phyloP scores from a whole-genome alignment of 2,888 invertebrate species.

The Biston stratarius region DNA sequence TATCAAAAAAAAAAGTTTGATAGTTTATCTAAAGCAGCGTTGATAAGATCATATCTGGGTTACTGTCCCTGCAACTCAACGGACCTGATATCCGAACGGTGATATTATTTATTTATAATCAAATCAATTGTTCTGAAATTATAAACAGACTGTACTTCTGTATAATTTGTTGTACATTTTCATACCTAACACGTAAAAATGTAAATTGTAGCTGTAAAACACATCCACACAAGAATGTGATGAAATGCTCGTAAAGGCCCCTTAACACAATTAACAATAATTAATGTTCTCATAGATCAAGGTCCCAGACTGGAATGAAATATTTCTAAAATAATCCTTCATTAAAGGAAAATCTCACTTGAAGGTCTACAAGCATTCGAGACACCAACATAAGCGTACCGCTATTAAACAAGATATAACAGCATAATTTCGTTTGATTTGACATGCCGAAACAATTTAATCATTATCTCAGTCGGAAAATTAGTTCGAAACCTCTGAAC shows the following conservation, averaged over 20 bases:
- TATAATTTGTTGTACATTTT: neutral
- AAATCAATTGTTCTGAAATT: too few species aligned
- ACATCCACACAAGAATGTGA: constrained; percentile 23
- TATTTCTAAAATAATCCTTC: constrained; percentile 55
- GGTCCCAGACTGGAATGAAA: constrained; percentile 40
- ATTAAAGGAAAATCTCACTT: constrained; percentile 73
- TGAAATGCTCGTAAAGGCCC: constrained; percentile 24
- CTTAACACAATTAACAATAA: constrained; percentile 16
- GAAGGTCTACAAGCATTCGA: constrained; percentile 68
- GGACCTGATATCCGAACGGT: too few species aligned
- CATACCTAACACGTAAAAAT: neutral
- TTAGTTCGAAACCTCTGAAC: constrained; percentile 53
- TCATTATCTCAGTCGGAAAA: constrained; percentile 81
- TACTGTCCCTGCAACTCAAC: too few species aligned
- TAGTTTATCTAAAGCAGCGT: too few species aligned
- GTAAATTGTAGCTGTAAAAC: neutral
- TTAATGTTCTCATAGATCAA: constrained; percentile 42
- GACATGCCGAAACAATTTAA: constrained; percentile 86
- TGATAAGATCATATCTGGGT: too few species aligned
- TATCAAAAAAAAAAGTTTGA: too few species aligned
- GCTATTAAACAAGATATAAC: constrained; percentile 85
- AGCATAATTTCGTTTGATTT: constrained; percentile 86
- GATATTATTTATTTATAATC: too few species aligned
- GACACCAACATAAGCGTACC: constrained; percentile 73
- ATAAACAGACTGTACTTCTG: too few species aligned